phyloP scores from a whole-genome alignment of 2,888 invertebrate species.

The Leucozona laternaria region DNA sequence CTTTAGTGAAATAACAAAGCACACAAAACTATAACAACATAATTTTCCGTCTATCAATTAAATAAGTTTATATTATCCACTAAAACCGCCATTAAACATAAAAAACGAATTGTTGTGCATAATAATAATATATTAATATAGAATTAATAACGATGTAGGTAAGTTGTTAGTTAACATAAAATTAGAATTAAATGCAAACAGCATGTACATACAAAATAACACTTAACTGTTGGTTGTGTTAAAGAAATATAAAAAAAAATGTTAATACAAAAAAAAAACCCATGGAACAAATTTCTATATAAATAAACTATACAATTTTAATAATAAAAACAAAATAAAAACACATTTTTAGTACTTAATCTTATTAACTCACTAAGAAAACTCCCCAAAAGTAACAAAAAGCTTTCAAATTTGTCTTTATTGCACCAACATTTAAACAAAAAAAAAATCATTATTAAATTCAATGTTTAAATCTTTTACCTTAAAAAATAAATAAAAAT shows the following conservation, averaged over 20 bases:
- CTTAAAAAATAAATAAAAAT: slow-evolving; percentile 33
- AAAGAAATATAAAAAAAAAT: slow-evolving; percentile 24
- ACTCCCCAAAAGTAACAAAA: slow-evolving; percentile 44
- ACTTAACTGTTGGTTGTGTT: slow-evolving; percentile 69
- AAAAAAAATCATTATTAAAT: slow-evolving; percentile 40
- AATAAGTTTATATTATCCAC: slow-evolving; percentile 30
- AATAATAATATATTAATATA: slow-evolving; percentile 27
- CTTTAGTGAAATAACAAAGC: slow-evolving; percentile 50
- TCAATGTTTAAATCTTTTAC: slow-evolving; percentile 58
- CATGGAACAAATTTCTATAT: slow-evolving; percentile 66
- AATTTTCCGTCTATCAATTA: slow-evolving; percentile 59
- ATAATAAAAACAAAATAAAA: background rate
- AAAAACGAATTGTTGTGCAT: slow-evolving; percentile 49
- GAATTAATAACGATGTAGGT: slow-evolving; percentile 59
- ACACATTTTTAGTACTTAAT: slow-evolving; percentile 51
- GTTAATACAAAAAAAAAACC: slow-evolving; percentile 31
- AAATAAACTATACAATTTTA: slow-evolving; percentile 8
- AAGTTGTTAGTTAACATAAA: slow-evolving; percentile 75
- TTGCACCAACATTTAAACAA: slow-evolving; percentile 57
- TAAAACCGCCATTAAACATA: slow-evolving; percentile 6
- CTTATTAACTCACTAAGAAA: slow-evolving; percentile 53
- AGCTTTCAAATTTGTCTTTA: slow-evolving; percentile 65
- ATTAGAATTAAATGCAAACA: slow-evolving; percentile 55
- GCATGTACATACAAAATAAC: slow-evolving; percentile 67
- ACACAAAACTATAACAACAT: slow-evolving; percentile 42